phyloP scores from a whole-genome alignment of 2,113 vertebrate genomes.

The Leptosomus discolor region DNA sequence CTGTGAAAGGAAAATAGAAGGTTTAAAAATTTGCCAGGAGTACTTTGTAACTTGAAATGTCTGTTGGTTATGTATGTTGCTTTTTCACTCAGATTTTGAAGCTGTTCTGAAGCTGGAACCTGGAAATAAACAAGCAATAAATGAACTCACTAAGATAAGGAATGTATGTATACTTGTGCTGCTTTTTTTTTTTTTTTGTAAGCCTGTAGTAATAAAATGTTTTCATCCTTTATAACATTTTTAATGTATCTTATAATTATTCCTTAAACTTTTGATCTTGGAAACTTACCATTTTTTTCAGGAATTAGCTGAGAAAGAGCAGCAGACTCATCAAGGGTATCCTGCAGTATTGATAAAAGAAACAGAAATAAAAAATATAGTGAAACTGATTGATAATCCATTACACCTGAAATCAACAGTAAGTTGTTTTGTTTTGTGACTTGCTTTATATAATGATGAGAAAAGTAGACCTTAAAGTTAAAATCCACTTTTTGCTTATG shows the following conservation, averaged over 20 bases:
- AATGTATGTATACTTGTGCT: conserved; percentile 66
- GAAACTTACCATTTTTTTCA: conserved; percentile 50
- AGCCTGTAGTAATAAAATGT: not conserved
- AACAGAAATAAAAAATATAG: conserved; percentile 71
- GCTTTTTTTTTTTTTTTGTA: not conserved
- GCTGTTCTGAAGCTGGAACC: conserved; percentile 89
- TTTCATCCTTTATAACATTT: not conserved
- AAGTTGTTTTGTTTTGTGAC: conserved; percentile 59
- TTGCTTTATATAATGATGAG: not conserved
- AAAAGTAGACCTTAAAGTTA: not conserved
- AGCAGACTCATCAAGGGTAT: conserved; percentile 32
- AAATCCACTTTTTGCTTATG: not conserved
- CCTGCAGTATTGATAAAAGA: conserved; percentile 59
- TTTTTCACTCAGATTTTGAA: conserved; percentile 84
- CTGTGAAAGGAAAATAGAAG: not conserved
- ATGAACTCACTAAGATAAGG: conserved; percentile 87
- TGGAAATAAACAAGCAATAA: conserved; percentile 92
- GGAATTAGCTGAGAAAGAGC: conserved; percentile 72
- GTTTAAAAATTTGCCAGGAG: not conserved
- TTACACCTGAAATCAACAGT: conserved; percentile 80
- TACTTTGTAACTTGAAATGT: not conserved
- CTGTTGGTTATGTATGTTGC: not conserved
- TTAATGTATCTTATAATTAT: not conserved
- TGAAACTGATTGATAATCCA: conserved; percentile 81
- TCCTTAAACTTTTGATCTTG: not conserved